Conservation (phyloP, 1,140 invertebrate species). For the Aphidius ervi region DNA sequence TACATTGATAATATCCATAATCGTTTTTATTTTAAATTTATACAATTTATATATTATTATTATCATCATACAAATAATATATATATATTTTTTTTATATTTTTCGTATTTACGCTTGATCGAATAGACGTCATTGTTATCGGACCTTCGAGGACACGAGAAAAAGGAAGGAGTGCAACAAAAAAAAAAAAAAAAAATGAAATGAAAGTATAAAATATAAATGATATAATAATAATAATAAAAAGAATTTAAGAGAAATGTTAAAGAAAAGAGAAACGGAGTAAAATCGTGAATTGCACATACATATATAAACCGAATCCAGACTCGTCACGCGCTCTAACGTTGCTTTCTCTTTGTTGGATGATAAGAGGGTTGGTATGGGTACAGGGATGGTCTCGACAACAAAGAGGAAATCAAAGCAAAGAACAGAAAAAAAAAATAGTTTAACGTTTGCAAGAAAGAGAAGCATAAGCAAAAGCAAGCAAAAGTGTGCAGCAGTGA, state of each 20-base stretch:
- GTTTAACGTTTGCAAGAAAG: constrained; percentile 2
- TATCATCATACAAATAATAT: too few species aligned
- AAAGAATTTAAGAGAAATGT: neutral
- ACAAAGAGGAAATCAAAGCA: constrained; percentile 15
- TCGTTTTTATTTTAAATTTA: too few species aligned
- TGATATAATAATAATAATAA: neutral
- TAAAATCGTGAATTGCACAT: constrained; percentile 5
- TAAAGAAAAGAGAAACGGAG: constrained; percentile 8
- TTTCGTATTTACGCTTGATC: constrained; percentile 4
- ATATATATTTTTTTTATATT: too few species aligned
- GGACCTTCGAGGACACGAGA: neutral
- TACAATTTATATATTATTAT: too few species aligned
- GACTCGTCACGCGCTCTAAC: constrained; percentile 12
- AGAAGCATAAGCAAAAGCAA: constrained; percentile 29
- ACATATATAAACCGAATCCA: neutral
- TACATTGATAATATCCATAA: too few species aligned
- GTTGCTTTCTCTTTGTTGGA: constrained; percentile 7
- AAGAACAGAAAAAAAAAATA: constrained; percentile 18
- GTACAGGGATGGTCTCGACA: constrained; percentile 5
- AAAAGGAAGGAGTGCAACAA: neutral
- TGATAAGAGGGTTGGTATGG: neutral
- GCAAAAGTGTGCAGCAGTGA: constrained; percentile 40
- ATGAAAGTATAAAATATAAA: too few species aligned
- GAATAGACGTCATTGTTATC: constrained; percentile 7
- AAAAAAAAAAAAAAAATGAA: constrained; percentile 3